Evolutionary conservation across 2,113 vertebrate species (phyloP).

Genomic region (Herpailurus yagouaroundi): DNA sequence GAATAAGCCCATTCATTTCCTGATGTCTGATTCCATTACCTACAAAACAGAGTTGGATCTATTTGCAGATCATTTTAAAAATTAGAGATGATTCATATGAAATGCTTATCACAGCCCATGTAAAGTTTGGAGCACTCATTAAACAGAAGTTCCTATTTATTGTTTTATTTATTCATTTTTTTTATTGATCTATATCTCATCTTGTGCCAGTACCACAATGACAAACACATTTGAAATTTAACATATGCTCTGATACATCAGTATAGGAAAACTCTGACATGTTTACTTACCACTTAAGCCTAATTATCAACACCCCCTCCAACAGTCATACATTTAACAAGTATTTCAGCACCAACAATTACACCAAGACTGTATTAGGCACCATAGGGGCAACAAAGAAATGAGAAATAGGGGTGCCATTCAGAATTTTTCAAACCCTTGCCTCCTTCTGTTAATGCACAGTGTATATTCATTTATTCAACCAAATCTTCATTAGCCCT

Average conservation of each 20-base stretch:
- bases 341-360: neutral
- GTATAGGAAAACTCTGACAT: neutral
- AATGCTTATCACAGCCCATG: neutral
- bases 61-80: constrained; percentile 28
- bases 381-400: neutral
- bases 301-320: neutral
- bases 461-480: neutral
- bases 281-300: neutral
- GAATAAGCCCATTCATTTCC: neutral
- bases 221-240: constrained; percentile 33
- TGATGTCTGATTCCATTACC: neutral
- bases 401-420: neutral
- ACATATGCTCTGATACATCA: neutral
- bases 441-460: neutral
- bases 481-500: neutral
- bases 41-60: neutral
- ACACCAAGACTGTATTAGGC: neutral
- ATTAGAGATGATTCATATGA: constrained; percentile 36
- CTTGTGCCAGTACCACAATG: neutral
- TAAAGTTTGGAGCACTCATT: neutral
- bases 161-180: neutral
- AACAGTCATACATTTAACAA: neutral
- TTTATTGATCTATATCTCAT: constrained; percentile 17
- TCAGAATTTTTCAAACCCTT: neutral
- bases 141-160: neutral